A percentile compares a stretch with the other conserved stretches of the same genome.
Evolutionary conservation across 1,140 invertebrate species (phyloP).

Genomic region (Orchestia grillus): DNA sequence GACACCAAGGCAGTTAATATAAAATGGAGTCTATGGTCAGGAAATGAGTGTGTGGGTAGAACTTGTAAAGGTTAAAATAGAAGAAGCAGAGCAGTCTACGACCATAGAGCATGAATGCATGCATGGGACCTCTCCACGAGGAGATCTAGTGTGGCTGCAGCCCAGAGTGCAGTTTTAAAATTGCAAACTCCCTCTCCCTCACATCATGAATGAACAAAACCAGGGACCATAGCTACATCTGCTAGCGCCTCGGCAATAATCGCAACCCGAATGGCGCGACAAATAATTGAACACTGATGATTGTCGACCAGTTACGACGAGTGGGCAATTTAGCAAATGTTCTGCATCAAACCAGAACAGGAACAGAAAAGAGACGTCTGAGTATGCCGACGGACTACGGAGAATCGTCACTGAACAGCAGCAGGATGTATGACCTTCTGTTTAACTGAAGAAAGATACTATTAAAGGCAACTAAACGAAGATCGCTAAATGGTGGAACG

Average conservation of each 20-base stretch:
- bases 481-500: background rate
- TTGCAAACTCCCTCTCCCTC: conserved; percentile 8
- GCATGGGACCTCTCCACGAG: conserved; percentile 13
- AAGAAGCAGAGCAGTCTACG: background rate
- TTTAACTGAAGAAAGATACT: background rate
- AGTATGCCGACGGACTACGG: background rate
- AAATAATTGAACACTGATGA: background rate
- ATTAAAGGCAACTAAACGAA: background rate
- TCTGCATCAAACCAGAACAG: background rate
- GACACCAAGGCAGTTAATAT: background rate
- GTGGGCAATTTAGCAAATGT: background rate
- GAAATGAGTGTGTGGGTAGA: background rate
- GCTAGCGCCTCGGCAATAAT: background rate
- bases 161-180: conserved; percentile 28
- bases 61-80: background rate
- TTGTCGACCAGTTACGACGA: background rate
- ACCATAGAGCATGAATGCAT: conserved; percentile 41
- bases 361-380: background rate
- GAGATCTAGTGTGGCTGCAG: background rate
- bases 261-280: background rate
- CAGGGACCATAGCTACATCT: background rate
- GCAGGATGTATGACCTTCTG: background rate
- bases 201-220: conserved; percentile 38
- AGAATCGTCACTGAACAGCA: background rate
- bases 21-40: background rate